phyloP scores from a whole-genome alignment of 1,140 invertebrate genomes.

The Ganaspis sp. region DNA sequence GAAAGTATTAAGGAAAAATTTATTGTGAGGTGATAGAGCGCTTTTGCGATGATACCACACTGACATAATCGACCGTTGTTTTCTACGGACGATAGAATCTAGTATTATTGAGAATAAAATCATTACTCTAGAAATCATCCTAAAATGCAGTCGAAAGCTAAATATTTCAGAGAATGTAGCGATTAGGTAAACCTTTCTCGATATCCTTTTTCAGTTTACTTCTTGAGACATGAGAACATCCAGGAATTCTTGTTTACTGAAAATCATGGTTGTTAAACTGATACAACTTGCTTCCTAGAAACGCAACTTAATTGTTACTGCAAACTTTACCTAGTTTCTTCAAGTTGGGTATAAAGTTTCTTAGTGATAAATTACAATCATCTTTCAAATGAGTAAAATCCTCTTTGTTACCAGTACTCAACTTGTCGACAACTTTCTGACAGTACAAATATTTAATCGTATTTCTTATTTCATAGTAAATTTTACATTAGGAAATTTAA shows the following conservation, averaged over 20 bases:
- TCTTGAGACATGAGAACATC: background rate
- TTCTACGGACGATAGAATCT: slow-evolving; percentile 13
- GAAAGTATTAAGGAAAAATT: slow-evolving; percentile 4
- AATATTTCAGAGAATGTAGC: background rate
- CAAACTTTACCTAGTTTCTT: background rate
- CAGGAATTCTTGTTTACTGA: background rate
- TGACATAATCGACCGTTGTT: slow-evolving; percentile 7
- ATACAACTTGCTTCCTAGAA: background rate
- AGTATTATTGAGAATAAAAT: background rate
- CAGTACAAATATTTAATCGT: too few species aligned
- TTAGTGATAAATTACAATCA: background rate
- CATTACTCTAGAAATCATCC: slow-evolving; percentile 14
- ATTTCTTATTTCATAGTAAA: too few species aligned
- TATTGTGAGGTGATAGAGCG: background rate
- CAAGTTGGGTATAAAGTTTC: background rate
- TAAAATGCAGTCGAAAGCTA: background rate
- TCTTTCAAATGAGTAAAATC: too few species aligned
- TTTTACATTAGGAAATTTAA: too few species aligned
- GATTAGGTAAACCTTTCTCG: background rate
- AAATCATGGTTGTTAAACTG: background rate
- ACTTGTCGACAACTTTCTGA: background rate
- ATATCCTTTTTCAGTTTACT: background rate
- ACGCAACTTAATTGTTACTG: background rate
- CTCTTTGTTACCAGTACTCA: background rate
- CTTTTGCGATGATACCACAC: slow-evolving; percentile 7